A percentile compares a stretch with the other conserved stretches of the same genome.
Conservation (phyloP, 2,797 vertebrate species). For the Labroides dimidiatus region DNA sequence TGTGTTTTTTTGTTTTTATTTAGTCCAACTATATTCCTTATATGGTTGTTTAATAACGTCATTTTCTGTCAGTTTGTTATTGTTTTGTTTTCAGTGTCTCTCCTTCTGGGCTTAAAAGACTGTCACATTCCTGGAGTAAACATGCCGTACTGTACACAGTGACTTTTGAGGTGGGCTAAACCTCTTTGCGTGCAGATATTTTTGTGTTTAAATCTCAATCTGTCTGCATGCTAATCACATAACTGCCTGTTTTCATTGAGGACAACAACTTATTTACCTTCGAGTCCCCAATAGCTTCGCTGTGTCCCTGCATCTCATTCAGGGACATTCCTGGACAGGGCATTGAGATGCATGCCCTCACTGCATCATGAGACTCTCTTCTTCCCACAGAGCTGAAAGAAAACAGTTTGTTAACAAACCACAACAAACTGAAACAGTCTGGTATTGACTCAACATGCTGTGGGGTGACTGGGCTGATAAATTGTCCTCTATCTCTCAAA, state of each 20-base stretch:
- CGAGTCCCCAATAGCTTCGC: slow-evolving; percentile 82
- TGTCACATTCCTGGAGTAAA: slow-evolving; percentile 1
- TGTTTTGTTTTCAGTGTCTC: neutral
- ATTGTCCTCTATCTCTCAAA: slow-evolving; percentile 83
- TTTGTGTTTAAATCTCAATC: slow-evolving; percentile 5
- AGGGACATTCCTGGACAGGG: slow-evolving; percentile 86
- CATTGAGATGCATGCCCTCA: slow-evolving; percentile 86
- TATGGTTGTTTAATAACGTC: neutral
- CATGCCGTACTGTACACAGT: neutral
- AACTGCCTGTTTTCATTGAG: neutral
- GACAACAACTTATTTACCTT: slow-evolving; percentile 81
- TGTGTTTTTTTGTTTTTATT: slow-evolving; percentile 45
- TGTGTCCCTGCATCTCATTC: slow-evolving; percentile 85
- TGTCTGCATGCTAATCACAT: slow-evolving; percentile 1
- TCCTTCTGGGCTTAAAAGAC: neutral
- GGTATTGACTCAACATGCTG: slow-evolving; percentile 88
- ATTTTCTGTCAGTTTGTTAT: neutral
- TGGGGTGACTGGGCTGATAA: slow-evolving; percentile 85
- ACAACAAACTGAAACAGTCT: slow-evolving; percentile 82
- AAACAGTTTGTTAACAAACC: slow-evolving; percentile 85
- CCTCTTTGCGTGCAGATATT: neutral
- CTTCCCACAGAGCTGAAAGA: slow-evolving; percentile 88
- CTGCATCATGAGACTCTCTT: slow-evolving; percentile 88
- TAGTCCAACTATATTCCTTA: neutral
- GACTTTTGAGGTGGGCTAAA: neutral